Evolutionary conservation across 2,797 vertebrate species (phyloP), one percentile per base, ranked within the genome.

Genomic region (Dendrocincla tyrannina): DNA sequence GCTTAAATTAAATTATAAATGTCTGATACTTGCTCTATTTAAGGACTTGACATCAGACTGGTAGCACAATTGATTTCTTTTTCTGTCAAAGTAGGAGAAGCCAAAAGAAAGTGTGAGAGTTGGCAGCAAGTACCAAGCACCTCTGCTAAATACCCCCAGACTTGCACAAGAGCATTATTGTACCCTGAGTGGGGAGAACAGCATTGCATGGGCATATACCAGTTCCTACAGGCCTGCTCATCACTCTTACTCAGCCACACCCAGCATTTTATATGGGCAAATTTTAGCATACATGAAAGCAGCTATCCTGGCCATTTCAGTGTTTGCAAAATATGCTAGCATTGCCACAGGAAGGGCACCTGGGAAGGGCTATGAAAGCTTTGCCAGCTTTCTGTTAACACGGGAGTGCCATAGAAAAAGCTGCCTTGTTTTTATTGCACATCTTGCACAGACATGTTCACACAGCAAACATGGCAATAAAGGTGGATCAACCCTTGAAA

Each of bases 311-410:
- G 56, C 85, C 60, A 82, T 42, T 73, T 84, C 59, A 4, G 14
- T 28, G 14, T 88, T 96, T 80, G 83, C 85, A 90, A 91, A 95
- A 74, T n/a, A 23, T 2, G 5, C 35, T 85, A 85, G 60, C 79
- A 63, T 70, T 3, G 1, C 79, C 60, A 56, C 83, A 86, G 69
- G 66, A 66, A 89, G 60, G 73, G 41, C 56, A 91, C 35, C 25
- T 85, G 68, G 68, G 63, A 91, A 90, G 41, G 49, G 42, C 56
- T 91, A 2, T 3, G 2, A 85, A 69, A 77, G 33, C 52, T 90
- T 85, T 85, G 74, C 77, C 95, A 91, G 63, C 47, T 87, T 94
- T 90, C 63, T 79, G 77, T 87, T 85, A 82, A 44, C 66, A 72
- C 17, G 37, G n/a, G 37, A 85, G 60, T 9, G 68, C 53, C 68